Evolutionary conservation across 2,888 invertebrate species (phyloP), one percentile per base, ranked within the genome.

Genomic region (Apodemia zela): DNA sequence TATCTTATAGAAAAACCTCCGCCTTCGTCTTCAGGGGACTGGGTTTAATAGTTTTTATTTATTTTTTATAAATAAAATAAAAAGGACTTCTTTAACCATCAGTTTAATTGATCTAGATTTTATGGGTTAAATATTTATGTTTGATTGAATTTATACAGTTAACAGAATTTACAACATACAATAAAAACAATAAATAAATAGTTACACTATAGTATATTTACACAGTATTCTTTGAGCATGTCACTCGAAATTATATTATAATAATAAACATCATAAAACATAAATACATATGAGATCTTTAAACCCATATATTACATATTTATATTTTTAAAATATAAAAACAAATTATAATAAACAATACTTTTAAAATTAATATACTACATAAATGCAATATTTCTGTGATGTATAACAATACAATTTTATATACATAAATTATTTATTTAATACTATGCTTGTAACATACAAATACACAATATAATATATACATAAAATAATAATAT

Each of bases 61-160:
- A 8, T 7, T 33, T 8, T 33, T 33, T 2, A 33, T 33, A 45
- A 45, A 15, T 17, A 38, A 17, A 47, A 47, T 8, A 61, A 66
- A 66, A 68, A 38, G 38, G 68, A 70, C 67, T 61, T 67, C 73
- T 79, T 81, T 82, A 83, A 86, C 82, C 83, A 86, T 85, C 78
- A 83, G 82, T 82, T 85, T 80, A 79, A 82, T 84, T 84, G 75
- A 82, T 81, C 82, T 79, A 82, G 79, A 80, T 75, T 78, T 79
- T 75, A 79, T 75, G 78, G 78, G 76, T 76, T 75, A 72, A 78
- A 75, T 72, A 76, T 75, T 73, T 79, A 68, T 76, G 72, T 72
- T 21, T 51, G 18, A 51, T 21, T 18, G 49, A 51, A 18, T 21
- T 17, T 51, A 51, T 18, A 51, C 51, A 11, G 2, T 13, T 13